Evolutionary conservation across 1,140 invertebrate species (phyloP).

Genomic region (Delia radicum): DNA sequence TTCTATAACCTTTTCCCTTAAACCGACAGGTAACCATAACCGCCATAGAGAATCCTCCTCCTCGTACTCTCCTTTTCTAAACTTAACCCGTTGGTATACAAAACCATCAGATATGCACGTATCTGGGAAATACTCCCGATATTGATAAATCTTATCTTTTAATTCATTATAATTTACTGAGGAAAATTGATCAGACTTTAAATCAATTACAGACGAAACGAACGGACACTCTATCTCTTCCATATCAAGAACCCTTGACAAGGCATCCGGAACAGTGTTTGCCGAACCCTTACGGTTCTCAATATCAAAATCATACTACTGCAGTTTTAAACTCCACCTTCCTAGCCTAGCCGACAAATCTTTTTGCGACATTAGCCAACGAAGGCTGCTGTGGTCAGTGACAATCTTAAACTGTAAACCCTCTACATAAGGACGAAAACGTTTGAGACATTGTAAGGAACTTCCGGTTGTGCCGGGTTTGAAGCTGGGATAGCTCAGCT

Average conservation of each 20-base stretch:
- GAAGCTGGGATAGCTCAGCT: no score
- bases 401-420: constrained; percentile 51
- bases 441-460: no score
- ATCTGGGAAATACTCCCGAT: background rate
- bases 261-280: background rate
- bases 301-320: background rate
- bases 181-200: background rate
- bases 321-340: background rate
- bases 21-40: background rate
- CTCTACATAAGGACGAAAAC: constrained; percentile 53
- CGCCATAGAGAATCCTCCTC: background rate
- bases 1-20: background rate
- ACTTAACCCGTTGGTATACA: background rate
- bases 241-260: background rate
- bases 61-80: background rate
- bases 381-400: constrained; percentile 37
- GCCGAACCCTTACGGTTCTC: background rate
- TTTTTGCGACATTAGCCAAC: constrained; percentile 32
- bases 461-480: no score
- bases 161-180: background rate
- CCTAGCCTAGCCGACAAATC: background rate
- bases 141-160: background rate
- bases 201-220: background rate
- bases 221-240: background rate
- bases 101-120: background rate